Evolutionary conservation across 2,113 vertebrate genomes (phyloP).

Genomic region (Cardinalis cardinalis): DNA sequence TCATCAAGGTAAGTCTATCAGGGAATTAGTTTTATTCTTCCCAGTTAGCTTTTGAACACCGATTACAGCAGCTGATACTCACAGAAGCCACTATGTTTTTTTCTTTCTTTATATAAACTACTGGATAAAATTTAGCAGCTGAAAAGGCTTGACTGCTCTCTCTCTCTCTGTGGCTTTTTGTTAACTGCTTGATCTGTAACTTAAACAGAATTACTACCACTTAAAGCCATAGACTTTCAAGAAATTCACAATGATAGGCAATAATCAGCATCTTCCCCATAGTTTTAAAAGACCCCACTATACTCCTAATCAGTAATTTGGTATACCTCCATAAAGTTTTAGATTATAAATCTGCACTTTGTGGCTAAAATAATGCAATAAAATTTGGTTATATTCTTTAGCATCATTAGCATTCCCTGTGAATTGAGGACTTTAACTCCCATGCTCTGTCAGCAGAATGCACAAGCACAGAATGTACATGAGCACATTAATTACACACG

Average conservation of each 20-base stretch:
- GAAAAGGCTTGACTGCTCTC: background rate
- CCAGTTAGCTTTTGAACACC: background rate
- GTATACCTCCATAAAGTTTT: background rate
- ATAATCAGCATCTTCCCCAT: background rate
- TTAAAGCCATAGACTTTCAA: background rate
- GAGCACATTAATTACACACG: accelerated
- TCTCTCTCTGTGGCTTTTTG: background rate
- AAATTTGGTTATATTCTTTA: background rate
- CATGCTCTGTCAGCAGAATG: background rate
- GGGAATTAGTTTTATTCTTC: background rate
- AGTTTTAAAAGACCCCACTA: accelerated
- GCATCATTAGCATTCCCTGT: background rate
- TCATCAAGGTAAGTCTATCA: background rate
- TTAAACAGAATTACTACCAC: background rate
- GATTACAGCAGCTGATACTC: background rate
- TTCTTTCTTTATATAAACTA: background rate
- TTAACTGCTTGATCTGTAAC: background rate
- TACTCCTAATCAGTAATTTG: background rate
- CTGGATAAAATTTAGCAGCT: background rate
- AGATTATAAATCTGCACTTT: background rate
- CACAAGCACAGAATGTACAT: background rate
- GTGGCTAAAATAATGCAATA: background rate
- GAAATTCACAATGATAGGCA: background rate
- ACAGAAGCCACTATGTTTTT: background rate
- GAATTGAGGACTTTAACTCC: background rate